Conservation (phyloP, 2,888 invertebrate genomes). For the Quadroppia sp. region DNA sequence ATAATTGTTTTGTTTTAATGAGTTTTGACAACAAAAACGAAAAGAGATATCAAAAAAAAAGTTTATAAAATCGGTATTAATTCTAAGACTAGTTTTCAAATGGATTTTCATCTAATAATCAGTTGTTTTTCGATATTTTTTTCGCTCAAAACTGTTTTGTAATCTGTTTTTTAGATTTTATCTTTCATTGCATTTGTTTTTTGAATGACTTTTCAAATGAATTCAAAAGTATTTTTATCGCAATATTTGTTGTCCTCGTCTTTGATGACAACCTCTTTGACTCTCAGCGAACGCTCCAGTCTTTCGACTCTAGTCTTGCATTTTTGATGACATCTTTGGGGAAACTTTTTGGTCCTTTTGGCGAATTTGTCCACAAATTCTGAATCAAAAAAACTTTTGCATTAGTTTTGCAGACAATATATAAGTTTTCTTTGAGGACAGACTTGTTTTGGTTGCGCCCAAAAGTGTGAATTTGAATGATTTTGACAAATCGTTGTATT, state of each 20-base stretch:
- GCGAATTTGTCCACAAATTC: constrained; percentile 51
- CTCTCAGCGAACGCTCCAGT: constrained; percentile 48
- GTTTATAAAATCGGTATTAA: too few species aligned
- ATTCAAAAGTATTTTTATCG: neutral
- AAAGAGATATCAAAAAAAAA: too few species aligned
- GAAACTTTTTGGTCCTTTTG: constrained; percentile 50
- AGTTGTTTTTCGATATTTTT: too few species aligned
- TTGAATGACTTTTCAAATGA: neutral
- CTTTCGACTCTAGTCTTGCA: constrained; percentile 50
- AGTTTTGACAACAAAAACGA: too few species aligned
- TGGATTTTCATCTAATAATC: too few species aligned
- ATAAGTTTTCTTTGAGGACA: neutral
- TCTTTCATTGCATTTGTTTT: neutral
- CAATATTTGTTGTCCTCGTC: constrained; percentile 33
- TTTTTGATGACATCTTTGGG: constrained; percentile 49
- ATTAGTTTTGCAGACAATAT: constrained; percentile 1
- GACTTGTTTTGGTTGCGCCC: constrained; percentile 51
- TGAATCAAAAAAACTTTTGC: constrained; percentile 43
- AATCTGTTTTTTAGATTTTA: neutral
- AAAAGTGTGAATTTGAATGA: constrained; percentile 49
- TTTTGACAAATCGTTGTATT: constrained; percentile 48
- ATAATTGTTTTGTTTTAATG: too few species aligned
- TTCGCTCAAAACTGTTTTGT: too few species aligned
- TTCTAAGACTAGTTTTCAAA: too few species aligned
- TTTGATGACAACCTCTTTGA: constrained; percentile 54